Conservation (phyloP, 2,797 vertebrate species). For the Orestias chungarensis region DNA sequence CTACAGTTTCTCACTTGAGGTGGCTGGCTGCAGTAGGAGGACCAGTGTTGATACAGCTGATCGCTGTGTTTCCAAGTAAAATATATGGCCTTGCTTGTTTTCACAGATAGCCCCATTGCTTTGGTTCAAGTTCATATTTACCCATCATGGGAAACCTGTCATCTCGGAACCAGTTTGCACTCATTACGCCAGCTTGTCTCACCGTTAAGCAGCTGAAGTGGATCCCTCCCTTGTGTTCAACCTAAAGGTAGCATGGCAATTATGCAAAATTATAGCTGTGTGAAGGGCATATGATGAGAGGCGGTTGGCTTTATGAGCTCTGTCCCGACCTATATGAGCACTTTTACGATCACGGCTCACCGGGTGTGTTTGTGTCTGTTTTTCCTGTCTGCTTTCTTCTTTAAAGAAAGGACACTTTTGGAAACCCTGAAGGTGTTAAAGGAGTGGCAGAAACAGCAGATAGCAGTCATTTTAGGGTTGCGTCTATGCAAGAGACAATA, state of each 20-base stretch:
- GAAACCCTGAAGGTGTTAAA: conserved; percentile 55
- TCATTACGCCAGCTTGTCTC: conserved; percentile 43
- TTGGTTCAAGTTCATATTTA: conserved; percentile 85
- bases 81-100: conserved; percentile 87
- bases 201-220: conserved; percentile 31
- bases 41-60: conserved; percentile 92
- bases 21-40: conserved; percentile 82
- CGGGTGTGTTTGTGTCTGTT: conserved; percentile 8
- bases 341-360: conserved; percentile 21
- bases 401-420: conserved; percentile 44
- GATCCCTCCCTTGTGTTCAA: neutral
- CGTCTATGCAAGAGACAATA: conserved; percentile 65
- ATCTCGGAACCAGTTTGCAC: conserved; percentile 67
- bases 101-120: conserved; percentile 82
- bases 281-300: conserved; percentile 46
- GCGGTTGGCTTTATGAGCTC: conserved; percentile 39
- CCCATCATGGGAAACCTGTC: conserved; percentile 82
- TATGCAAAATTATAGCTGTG: conserved; percentile 23
- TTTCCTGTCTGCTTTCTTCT: conserved; percentile 9
- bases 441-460: conserved; percentile 36
- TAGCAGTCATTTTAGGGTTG: conserved; percentile 63
- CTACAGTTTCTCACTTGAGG: conserved; percentile 69
- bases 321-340: conserved; percentile 36
- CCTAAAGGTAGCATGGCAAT: conserved; percentile 1
- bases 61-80: conserved; percentile 84